Evolutionary conservation across 2,888 invertebrate genomes (phyloP), one percentile per base, ranked within the genome.

Genomic region (Germaria angustata): DNA sequence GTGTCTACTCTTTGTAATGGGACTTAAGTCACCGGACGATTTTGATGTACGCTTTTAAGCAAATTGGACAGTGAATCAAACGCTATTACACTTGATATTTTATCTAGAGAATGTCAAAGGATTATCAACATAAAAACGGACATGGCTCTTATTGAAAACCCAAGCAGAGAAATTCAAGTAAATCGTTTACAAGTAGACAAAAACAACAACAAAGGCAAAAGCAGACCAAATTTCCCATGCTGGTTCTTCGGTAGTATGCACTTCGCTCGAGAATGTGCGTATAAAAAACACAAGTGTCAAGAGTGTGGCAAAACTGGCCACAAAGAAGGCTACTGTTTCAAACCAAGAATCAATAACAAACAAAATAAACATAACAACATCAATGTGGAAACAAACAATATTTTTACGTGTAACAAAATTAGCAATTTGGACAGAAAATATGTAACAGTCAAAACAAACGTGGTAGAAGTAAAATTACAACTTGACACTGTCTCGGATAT

Each of bases 181-280:
- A 32, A 71, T 24, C 44, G 49, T 1, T 57, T 72, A 11, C 71
- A 61, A 41, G 3, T 51, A 15, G n/a, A n/a, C n/a, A n/a, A n/a
- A n/a, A 39, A 39, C 36, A 46, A 51, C 9, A 84, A 84, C 55
- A 32, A 51, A 0, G 28, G 24, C 11, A 53, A 53, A 9, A 53
- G 1, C 13, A 49, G 51, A 32, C 85, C 24, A 1, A 85, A 80
- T 28, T 66, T 61, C 11, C 79, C 84, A 34, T 85, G 84, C 39
- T 84, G 85, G 84, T 77, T 59, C 34, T 84, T 84, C 68, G 84
- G 85, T 2, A 51, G 66, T 22, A 76, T 85, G 82, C 84, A 84
- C 39, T 85, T 59, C 17, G 55, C 68, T 8, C 78, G 79, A 32
- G 44, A 59, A n/a, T 84, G 75, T 53, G 15, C 66, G 8, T 77